Evolutionary conservation across 2,113 vertebrate species (phyloP).

Genomic region (Melanostigma gelatinosum): DNA sequence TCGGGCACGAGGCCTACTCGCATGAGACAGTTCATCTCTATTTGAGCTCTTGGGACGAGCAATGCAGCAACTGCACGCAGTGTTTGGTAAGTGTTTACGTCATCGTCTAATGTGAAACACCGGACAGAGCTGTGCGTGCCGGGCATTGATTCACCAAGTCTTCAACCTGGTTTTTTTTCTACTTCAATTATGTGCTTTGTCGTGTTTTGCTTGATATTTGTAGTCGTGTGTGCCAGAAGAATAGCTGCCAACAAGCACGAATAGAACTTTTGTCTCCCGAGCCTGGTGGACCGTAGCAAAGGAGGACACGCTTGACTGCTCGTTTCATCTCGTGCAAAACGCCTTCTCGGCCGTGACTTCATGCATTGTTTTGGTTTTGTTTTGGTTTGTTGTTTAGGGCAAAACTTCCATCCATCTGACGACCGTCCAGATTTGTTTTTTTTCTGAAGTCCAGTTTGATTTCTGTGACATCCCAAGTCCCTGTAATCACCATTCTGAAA

Average conservation of each 20-base stretch:
- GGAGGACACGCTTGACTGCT: too few species aligned
- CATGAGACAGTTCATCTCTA: too few species aligned
- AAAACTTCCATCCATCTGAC: background rate
- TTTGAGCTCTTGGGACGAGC: background rate
- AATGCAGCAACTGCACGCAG: background rate
- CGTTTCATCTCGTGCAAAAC: too few species aligned
- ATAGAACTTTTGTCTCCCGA: too few species aligned
- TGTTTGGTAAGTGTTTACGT: background rate
- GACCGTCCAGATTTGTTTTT: too few species aligned
- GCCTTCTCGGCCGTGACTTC: too few species aligned
- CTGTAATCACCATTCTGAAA: too few species aligned
- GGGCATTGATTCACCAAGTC: background rate
- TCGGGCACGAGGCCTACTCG: background rate
- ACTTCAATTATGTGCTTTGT: background rate
- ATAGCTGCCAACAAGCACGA: background rate
- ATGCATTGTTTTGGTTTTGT: too few species aligned
- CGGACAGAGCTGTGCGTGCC: background rate
- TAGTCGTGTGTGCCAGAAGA: background rate
- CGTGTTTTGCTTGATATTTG: background rate
- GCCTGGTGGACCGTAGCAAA: too few species aligned
- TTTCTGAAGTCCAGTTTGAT: too few species aligned
- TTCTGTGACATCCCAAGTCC: too few species aligned
- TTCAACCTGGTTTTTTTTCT: background rate
- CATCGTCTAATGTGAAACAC: background rate
- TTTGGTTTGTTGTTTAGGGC: too few species aligned